These are phyloP conservation scores for Nemoura dubitans DNA, from an alignment of 2,888 invertebrate species.

Conservation along the genomic window DNA sequence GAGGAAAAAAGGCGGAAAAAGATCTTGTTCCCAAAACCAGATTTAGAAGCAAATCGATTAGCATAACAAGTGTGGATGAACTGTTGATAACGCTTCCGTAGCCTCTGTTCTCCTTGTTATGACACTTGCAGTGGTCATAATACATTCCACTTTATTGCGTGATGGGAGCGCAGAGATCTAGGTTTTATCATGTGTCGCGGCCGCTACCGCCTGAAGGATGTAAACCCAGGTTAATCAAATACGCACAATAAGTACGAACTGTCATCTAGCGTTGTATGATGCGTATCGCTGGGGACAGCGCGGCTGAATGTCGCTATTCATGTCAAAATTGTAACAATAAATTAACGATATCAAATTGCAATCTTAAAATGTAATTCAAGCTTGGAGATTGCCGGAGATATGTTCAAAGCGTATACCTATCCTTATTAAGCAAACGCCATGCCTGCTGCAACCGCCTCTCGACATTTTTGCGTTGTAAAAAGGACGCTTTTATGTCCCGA, in stretches of 20 bases:
- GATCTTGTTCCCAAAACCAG: neutral
- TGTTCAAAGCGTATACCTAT: no score
- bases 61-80: constrained; percentile 35
- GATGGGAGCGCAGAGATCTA: neutral
- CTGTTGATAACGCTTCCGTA: constrained; percentile 23
- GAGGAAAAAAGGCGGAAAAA: neutral
- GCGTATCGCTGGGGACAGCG: neutral
- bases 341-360: constrained; percentile 25
- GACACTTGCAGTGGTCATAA: neutral
- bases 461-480: no score
- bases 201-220: neutral
- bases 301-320: neutral
- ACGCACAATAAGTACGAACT: neutral
- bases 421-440: no score
- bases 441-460: no score
- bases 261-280: neutral
- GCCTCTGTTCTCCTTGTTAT: neutral
- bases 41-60: constrained; percentile 7
- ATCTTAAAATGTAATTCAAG: constrained; percentile 17
- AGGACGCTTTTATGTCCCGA: neutral
- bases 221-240: neutral
- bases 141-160: neutral
- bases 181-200: neutral
- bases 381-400: neutral
- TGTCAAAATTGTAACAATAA: constrained; percentile 10